A percentile compares a stretch with the other conserved stretches of the same genome.
Conservation (phyloP, 35 echinoderm and acorn worm species). For the Lytechinus pictus region DNA sequence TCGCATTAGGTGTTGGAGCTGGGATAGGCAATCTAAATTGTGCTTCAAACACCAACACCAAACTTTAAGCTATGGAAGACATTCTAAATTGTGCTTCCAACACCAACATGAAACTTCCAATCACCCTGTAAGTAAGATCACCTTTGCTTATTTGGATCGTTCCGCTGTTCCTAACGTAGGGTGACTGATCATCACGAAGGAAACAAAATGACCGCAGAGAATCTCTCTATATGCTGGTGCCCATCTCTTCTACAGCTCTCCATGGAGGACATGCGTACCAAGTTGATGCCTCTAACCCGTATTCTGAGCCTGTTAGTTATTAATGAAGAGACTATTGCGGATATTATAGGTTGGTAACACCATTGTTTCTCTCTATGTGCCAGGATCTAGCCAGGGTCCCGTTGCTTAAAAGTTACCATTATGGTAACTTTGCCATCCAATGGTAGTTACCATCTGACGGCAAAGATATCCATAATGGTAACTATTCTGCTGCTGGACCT, state of each 20-base stretch:
- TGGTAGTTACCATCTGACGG: background rate
- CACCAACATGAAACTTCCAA: too few species aligned
- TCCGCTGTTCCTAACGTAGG: slow-evolving; percentile 54
- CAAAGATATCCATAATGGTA: too few species aligned
- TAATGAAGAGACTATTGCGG: background rate
- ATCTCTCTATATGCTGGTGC: slow-evolving; percentile 92
- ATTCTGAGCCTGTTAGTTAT: background rate
- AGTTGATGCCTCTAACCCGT: background rate
- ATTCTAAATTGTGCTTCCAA: too few species aligned
- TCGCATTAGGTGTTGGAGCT: too few species aligned
- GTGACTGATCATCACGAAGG: slow-evolving; percentile 65
- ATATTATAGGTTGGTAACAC: too few species aligned
- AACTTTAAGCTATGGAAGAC: too few species aligned
- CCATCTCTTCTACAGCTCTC: slow-evolving; percentile 70
- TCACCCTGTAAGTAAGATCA: too few species aligned
- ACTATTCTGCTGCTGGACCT: too few species aligned
- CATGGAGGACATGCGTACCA: background rate
- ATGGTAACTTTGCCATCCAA: background rate
- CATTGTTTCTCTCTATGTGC: background rate
- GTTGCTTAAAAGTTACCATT: background rate
- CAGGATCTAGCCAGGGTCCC: too few species aligned
- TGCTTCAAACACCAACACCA: too few species aligned
- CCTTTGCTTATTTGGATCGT: background rate
- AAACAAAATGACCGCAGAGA: slow-evolving; percentile 87
- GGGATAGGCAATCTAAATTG: too few species aligned